Evolutionary conservation across 2,888 invertebrate genomes (phyloP).

Genomic region (Drosophila stalkeri): DNA sequence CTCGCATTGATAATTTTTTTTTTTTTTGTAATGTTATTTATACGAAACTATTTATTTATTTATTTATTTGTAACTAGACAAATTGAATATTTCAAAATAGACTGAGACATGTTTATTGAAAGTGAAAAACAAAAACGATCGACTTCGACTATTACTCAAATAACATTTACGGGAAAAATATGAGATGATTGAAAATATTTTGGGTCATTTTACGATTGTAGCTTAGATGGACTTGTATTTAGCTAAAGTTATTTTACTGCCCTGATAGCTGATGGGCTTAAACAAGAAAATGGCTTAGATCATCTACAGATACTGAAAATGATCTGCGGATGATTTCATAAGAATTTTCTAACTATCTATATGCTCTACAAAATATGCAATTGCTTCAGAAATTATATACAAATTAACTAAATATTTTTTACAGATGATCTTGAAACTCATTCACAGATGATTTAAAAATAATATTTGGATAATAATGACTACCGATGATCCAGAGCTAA

Average conservation of each 20-base stretch:
- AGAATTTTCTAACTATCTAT: not conserved
- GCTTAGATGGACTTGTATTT: not conserved
- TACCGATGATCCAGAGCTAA: not conserved
- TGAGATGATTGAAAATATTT: not conserved
- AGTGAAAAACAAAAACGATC: slow-evolving; percentile 18
- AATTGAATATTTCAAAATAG: slow-evolving; percentile 77
- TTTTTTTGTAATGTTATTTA: slow-evolving; percentile 62
- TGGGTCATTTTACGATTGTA: not conserved
- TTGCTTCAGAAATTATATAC: too few relatives aligned
- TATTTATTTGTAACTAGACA: slow-evolving; percentile 76
- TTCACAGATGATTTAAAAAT: too few relatives aligned
- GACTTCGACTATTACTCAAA: not conserved
- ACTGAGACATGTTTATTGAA: slow-evolving; percentile 80
- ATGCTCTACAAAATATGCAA: not conserved
- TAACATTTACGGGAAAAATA: too few relatives aligned
- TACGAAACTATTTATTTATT: slow-evolving; percentile 74
- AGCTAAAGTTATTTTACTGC: too few relatives aligned
- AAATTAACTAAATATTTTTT: too few relatives aligned
- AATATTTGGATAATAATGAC: too few relatives aligned
- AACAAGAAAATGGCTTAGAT: not conserved
- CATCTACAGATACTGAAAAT: not conserved
- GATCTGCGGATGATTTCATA: not conserved
- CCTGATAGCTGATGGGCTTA: not conserved
- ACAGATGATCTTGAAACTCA: too few relatives aligned
- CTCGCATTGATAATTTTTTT: slow-evolving; percentile 18